A percentile compares a stretch with the other conserved stretches of the same genome.
phyloP scores from a whole-genome alignment of 1,140 invertebrate species.

The Cydia splendana region DNA sequence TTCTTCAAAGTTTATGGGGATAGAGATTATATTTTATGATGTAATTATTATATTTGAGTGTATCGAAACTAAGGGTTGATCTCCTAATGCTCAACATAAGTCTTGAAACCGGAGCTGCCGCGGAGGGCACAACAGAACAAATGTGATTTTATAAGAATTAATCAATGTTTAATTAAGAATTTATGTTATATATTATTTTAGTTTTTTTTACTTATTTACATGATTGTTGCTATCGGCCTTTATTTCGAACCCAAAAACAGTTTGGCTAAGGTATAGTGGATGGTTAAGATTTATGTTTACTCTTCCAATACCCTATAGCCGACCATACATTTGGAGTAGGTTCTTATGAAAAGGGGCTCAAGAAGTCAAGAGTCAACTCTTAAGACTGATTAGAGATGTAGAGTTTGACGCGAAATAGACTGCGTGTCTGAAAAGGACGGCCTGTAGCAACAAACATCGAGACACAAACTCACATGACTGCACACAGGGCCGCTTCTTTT shows the following conservation, averaged over 20 bases:
- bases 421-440: background rate
- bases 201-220: background rate
- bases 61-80: background rate
- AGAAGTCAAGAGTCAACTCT: background rate
- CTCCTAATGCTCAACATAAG: background rate
- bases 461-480: slow-evolving; percentile 13
- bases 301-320: background rate
- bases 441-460: background rate
- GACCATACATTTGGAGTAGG: background rate
- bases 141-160: slow-evolving; percentile 18
- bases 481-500: background rate
- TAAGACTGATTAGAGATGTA: background rate
- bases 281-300: background rate
- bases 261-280: background rate
- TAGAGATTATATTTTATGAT: background rate
- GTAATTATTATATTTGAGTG: background rate
- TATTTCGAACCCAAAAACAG: background rate
- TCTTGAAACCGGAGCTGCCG: slow-evolving; percentile 2
- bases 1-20: background rate
- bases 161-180: slow-evolving; percentile 13
- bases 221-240: background rate
- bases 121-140: background rate
- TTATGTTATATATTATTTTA: background rate
- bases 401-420: background rate
- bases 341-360: background rate